phyloP scores from a whole-genome alignment of 2,113 vertebrate species.

The Sakesphorus luctuosus region DNA sequence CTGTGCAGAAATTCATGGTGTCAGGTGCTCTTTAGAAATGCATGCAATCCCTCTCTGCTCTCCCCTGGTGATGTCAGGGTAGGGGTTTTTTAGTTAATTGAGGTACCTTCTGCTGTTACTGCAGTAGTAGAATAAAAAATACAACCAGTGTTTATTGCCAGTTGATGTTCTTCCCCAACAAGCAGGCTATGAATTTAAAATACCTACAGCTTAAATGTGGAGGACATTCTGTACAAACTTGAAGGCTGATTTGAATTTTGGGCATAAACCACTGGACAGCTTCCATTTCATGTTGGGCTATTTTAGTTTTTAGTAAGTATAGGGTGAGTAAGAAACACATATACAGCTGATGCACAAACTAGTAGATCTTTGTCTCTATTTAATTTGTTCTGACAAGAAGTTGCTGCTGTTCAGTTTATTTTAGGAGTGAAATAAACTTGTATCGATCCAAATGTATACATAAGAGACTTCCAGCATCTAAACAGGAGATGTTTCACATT shows the following conservation, averaged over 20 bases:
- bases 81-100: background rate
- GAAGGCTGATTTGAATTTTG: slow-evolving; percentile 44
- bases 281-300: background rate
- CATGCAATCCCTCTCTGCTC: background rate
- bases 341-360: background rate
- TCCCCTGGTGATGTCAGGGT: background rate
- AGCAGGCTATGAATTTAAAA: slow-evolving; percentile 21
- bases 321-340: background rate
- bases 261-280: background rate
- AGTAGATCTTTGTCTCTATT: background rate
- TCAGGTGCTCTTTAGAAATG: background rate
- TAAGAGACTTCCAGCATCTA: background rate
- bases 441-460: background rate
- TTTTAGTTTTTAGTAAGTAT: slow-evolving; percentile 15
- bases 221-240: background rate
- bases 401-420: background rate
- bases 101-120: background rate
- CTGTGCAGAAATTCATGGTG: background rate
- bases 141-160: background rate
- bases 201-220: background rate
- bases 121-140: background rate
- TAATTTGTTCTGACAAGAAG: slow-evolving; percentile 52
- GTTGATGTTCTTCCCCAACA: background rate
- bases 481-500: background rate
- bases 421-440: slow-evolving; percentile 13